Percentiles rank a stretch among this genome's conserved stretches.
Conservation (phyloP, 2,888 invertebrate species). For the Melanophora roralis region DNA sequence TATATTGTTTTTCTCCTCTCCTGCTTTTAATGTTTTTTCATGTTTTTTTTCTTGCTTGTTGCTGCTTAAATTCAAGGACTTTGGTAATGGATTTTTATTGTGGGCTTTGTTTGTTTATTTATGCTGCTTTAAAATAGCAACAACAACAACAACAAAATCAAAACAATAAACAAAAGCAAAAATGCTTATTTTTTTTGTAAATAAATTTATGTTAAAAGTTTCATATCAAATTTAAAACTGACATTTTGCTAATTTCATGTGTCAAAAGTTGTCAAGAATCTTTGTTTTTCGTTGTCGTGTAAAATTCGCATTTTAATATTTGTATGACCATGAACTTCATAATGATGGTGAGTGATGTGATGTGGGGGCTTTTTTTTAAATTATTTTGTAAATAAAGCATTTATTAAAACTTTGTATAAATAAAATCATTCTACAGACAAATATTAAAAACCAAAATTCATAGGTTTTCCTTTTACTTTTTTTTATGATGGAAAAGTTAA, state of each 20-base stretch:
- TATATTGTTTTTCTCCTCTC: constrained; percentile 9
- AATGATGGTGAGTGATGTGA: constrained; percentile 12
- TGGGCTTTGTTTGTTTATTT: constrained; percentile 29
- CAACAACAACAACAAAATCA: not conserved
- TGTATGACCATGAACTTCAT: constrained; percentile 40
- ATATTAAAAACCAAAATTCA: no score
- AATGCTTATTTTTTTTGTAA: constrained; percentile 15
- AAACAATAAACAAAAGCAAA: not conserved
- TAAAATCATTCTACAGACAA: no score
- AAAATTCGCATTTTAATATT: constrained; percentile 6
- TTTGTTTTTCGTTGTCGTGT: constrained; percentile 20
- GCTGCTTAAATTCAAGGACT: constrained; percentile 55
- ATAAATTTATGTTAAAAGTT: constrained; percentile 38
- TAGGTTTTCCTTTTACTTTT: no score
- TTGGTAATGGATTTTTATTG: constrained; percentile 47
- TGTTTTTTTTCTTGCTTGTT: constrained; percentile 20
- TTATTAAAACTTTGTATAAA: no score
- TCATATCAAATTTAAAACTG: constrained; percentile 48
- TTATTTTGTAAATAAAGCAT: no score
- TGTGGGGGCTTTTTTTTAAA: not conserved
- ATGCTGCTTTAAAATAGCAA: not conserved
- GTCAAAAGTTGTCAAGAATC: constrained; percentile 58
- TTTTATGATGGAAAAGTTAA: no score
- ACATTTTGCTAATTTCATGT: constrained; percentile 59
- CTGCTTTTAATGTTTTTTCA: constrained; percentile 22